A percentile compares a stretch with the other conserved stretches of the same genome.
phyloP scores from a whole-genome alignment of 2,888 invertebrate species.

The Mythimna impura region DNA sequence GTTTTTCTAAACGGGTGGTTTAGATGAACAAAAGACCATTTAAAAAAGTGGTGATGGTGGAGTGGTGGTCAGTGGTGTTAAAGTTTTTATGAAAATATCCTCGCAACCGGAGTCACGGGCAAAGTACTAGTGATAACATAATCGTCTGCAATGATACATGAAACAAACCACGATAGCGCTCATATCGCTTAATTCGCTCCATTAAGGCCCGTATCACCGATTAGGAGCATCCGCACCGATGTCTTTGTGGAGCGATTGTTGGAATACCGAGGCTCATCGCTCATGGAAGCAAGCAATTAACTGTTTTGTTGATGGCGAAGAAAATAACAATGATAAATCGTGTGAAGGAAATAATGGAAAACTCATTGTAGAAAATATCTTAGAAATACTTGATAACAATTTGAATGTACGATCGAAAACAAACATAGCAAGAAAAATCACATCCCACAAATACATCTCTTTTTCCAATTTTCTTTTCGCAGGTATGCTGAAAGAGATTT shows the following conservation, averaged over 20 bases:
- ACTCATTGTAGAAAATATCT: neutral
- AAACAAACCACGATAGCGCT: conserved; percentile 62
- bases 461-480: no score
- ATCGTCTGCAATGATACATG: conserved; percentile 53
- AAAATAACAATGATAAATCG: conserved; percentile 52
- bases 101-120: no score
- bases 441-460: no score
- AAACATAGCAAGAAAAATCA: neutral
- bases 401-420: neutral
- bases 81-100: no score
- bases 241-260: conserved; percentile 59
- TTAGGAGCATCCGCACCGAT: conserved; percentile 82
- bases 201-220: conserved; percentile 87
- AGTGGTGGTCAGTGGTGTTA: no score
- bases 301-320: conserved; percentile 51
- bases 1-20: no score
- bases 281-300: conserved; percentile 60
- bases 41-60: no score
- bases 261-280: conserved; percentile 52
- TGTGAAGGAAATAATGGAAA: neutral
- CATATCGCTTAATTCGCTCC: conserved; percentile 79
- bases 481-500: no score
- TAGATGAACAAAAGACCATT: no score
- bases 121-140: conserved; percentile 31
- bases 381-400: neutral